Percentiles rank a stretch among this genome's conserved stretches.
These are phyloP conservation scores for Atractosteus spatula DNA, from an alignment of 2,113 vertebrate species.

Conservation along the genomic window DNA sequence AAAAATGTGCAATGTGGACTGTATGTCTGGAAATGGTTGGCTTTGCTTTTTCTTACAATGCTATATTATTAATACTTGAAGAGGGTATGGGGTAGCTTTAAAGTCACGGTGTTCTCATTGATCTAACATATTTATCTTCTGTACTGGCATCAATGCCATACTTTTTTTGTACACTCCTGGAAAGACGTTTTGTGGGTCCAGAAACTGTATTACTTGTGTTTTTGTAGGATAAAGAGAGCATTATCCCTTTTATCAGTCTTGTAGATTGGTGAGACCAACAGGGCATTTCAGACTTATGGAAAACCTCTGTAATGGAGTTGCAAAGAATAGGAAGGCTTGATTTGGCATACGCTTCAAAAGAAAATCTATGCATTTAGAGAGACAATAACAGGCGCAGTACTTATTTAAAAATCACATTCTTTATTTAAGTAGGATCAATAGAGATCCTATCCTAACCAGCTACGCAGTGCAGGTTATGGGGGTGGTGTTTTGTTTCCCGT, in stretches of 20 bases:
- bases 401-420: too few species aligned
- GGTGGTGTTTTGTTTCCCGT: too few species aligned
- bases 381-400: too few species aligned
- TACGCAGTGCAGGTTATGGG: too few species aligned
- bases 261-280: neutral
- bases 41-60: neutral
- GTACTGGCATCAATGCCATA: neutral
- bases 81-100: neutral
- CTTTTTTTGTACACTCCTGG: neutral
- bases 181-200: neutral
- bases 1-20: too few species aligned
- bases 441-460: too few species aligned
- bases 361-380: neutral
- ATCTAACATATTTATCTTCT: neutral
- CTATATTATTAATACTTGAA: neutral
- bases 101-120: neutral
- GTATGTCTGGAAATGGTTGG: neutral
- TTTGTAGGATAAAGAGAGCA: neutral
- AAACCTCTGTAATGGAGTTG: neutral
- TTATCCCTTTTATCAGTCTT: neutral
- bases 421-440: too few species aligned
- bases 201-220: slow-evolving; percentile 3
- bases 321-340: neutral
- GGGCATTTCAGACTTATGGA: neutral
- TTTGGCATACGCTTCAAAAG: neutral